phyloP scores from a whole-genome alignment of 2,113 vertebrate genomes.

The Vidua chalybeata region DNA sequence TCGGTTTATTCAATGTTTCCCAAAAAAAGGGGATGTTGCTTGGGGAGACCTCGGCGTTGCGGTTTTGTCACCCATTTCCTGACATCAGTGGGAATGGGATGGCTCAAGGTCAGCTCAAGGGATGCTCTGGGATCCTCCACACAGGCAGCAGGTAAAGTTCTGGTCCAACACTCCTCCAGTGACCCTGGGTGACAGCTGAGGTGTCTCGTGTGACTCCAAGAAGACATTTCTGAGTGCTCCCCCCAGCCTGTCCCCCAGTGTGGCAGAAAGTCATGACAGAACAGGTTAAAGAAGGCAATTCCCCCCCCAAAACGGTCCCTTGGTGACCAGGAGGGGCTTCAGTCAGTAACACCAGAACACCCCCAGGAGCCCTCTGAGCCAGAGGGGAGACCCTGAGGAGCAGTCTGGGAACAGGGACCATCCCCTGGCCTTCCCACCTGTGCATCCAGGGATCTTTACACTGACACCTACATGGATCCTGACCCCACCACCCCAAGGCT shows the following conservation, averaged over 20 bases:
- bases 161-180: neutral
- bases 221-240: rapidly evolving
- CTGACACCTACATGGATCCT: rapidly evolving
- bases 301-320: neutral
- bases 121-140: neutral
- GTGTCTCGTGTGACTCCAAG: neutral
- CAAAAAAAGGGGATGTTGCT: neutral
- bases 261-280: neutral
- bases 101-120: neutral
- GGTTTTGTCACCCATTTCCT: neutral
- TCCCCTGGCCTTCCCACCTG: neutral
- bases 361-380: neutral
- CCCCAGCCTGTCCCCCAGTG: rapidly evolving
- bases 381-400: neutral
- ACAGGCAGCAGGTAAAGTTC: neutral
- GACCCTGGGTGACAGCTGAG: neutral
- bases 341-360: neutral
- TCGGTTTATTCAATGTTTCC: neutral
- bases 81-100: neutral
- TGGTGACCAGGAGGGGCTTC: neutral
- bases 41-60: rapidly evolving
- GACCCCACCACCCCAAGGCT: neutral
- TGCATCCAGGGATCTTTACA: neutral
- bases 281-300: neutral
- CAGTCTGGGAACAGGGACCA: neutral